Evolutionary conservation across 2,113 vertebrate species (phyloP), one percentile per base, ranked within the genome.

Genomic region (Syngnathus floridae): DNA sequence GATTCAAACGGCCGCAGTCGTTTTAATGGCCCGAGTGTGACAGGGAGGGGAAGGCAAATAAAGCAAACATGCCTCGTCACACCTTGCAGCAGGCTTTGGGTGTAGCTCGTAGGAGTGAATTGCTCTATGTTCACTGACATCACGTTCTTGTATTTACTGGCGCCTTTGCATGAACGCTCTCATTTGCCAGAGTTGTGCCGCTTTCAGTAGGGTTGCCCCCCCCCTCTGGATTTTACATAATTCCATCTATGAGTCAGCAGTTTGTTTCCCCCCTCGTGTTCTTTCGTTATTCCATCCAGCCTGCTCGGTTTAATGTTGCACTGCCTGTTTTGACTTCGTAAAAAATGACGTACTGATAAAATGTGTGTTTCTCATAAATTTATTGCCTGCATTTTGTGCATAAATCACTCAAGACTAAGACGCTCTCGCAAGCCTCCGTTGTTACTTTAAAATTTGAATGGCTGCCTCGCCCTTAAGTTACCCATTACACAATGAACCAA

Each of bases 31-130:
- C n/a, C 3, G 0, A 26, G n/a, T 14, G 58, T 38, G 45, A 36
- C 64, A 58, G 69, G 68, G 72, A 81, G 76, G 72, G 48, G 14
- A 54, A 68, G 69, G 69, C 45, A 70, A 82, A 77, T 64, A 75
- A 81, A 73, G 3, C 64, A 46, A 71, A 49, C 75, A 60, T 65
- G 67, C 70, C 63, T 69, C 4, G 35, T 55, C 83, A 70, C 80
- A 74, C 80, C 80, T 74, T 10, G 64, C 38, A 67, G 38, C 65
- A 41, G 26, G 14, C 69, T 16, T 67, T 62, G 57, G 31, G 36
- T 66, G 6, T 1, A 14, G 43, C 16, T 46, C 6, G 64, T 31
- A 31, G 26, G 26, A 31, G 26, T 31, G 26, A 31, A 31, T 31
- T 31, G 26, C 26, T 31, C 26, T 31, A 31, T 31, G 26, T 35